A percentile compares a stretch with the other conserved stretches of the same genome.
Evolutionary conservation across 2,888 invertebrate genomes (phyloP).

Genomic region (Apodemia duryi): DNA sequence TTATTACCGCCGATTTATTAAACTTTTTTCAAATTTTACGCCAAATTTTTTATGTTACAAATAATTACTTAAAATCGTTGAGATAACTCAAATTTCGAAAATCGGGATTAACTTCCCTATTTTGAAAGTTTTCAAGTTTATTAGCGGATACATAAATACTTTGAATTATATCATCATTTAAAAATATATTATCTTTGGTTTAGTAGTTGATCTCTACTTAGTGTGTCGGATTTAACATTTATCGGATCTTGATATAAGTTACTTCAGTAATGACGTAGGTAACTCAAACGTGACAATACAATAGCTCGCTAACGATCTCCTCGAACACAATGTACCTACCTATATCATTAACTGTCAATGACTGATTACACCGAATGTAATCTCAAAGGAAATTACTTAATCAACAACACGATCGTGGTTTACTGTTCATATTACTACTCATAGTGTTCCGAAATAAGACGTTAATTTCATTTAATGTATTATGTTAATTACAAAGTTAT

Average conservation of each 20-base stretch:
- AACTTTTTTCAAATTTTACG: no score
- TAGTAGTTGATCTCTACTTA: background rate
- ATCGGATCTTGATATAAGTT: slow-evolving; percentile 19
- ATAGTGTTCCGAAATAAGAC: background rate
- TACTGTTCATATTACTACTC: background rate
- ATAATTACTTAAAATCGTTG: no score
- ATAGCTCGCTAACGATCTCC: slow-evolving; percentile 33
- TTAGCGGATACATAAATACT: no score
- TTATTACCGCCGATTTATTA: no score
- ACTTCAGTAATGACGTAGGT: slow-evolving; percentile 23
- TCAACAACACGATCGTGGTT: background rate
- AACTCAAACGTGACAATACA: slow-evolving; percentile 28
- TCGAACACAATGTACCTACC: slow-evolving; percentile 19
- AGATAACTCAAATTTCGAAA: no score
- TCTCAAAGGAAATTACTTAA: background rate
- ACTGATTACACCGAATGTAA: slow-evolving; percentile 16
- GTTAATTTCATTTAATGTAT: no score
- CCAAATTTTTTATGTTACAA: no score
- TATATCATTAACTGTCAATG: slow-evolving; percentile 29
- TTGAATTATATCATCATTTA: no score
- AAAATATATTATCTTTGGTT: no score
- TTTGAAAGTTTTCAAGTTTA: no score
- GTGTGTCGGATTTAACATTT: background rate
- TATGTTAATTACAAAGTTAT: no score
- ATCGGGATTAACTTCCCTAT: no score